Base-by-base conservation (phyloP, 1,140 invertebrate genomes). In the Diabrotica virgifera region DNA sequence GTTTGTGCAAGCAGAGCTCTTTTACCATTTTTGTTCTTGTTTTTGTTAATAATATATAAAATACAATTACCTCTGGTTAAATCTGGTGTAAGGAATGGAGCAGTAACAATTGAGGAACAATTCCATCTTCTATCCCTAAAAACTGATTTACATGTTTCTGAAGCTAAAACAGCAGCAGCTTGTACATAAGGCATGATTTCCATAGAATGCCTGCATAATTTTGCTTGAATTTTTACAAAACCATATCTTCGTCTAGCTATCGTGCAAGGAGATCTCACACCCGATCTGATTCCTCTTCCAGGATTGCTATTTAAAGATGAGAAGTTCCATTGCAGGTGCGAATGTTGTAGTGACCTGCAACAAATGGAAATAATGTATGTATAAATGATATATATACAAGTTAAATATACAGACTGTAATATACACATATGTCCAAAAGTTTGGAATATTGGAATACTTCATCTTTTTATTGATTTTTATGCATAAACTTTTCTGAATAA, bases 101-200 rank as follows among this genome's bases (percentile, higher is more conserved):
- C 90, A 6, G 82, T 80, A 10, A 85, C 82, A 56, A 93, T 85
- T 52, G 90, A 89, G 54, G 90, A 92, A 78, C 93, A 95, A 78
- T 95, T 94, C 93, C 93, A 95, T 56, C 91, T 82, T 57, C 90
- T 83, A 69, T 89, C 83, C 7, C 82, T 79, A 75, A 93, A 91
- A 1, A 89, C 83, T 59, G 83, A 82, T 74, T 90, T 88, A 77
- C 93, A 95, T 11, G 89, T 86, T 56, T 84, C 79, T 12, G 87
- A 82, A 0, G 90, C 85, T 55, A 89, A 80, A 13, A 81, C 80
- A 5, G 91, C 89, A 1, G 92, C 91, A 52, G 84, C 83, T 11
- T 86, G 85, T 53, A 95, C 83, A 70, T 87, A 87, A 9, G 86
- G 84, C 90, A 95, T 93, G 46, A 91, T 83, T 64, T 78, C 77